Evolutionary conservation across 2,888 invertebrate species (phyloP), one percentile per base, ranked within the genome.

Genomic region (Thelaira solivaga): DNA sequence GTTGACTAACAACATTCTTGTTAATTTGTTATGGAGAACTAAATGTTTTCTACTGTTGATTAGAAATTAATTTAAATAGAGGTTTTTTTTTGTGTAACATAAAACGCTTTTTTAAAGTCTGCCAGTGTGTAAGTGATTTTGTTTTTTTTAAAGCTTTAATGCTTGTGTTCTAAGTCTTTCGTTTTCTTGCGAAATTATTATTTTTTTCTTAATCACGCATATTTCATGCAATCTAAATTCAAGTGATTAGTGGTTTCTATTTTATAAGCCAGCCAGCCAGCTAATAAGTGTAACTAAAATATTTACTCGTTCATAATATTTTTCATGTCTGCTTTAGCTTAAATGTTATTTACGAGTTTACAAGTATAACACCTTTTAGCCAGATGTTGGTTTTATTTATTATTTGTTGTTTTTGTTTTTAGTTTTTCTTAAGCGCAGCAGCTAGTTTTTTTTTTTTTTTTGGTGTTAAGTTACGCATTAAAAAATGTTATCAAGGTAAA

Each of bases 401-500:
- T 1, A 18, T n/a, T n/a, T n/a, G n/a, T n/a, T n/a, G n/a, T n/a
- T n/a, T n/a, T n/a, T n/a, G n/a, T n/a, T n/a, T n/a, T n/a, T n/a
- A n/a, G n/a, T n/a, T n/a, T n/a, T n/a, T n/a, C n/a, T n/a, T n/a
- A n/a, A n/a, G n/a, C n/a, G n/a, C n/a, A n/a, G n/a, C n/a, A n/a
- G n/a, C n/a, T n/a, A n/a, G n/a, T n/a, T n/a, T n/a, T n/a, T n/a
- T n/a, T n/a, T n/a, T n/a, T n/a, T n/a, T n/a, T 6, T 18, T 51
- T 65, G 2, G 1, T 4, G 3, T 5, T 45, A 59, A 68, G 18
- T 7, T 3, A 36, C 13, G 13, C 59, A 29, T 4, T 1, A 18
- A 26, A 51, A 57, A 64, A 34, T 73, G 29, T 67, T 74, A 41
- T 51, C 67, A 59, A 59, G 73, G 67, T 34, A 39, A 59, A 20